A percentile compares a stretch with the other conserved stretches of the same genome.
phyloP scores from a whole-genome alignment of 2,797 vertebrate genomes.

The Aeoliscus strigatus region DNA sequence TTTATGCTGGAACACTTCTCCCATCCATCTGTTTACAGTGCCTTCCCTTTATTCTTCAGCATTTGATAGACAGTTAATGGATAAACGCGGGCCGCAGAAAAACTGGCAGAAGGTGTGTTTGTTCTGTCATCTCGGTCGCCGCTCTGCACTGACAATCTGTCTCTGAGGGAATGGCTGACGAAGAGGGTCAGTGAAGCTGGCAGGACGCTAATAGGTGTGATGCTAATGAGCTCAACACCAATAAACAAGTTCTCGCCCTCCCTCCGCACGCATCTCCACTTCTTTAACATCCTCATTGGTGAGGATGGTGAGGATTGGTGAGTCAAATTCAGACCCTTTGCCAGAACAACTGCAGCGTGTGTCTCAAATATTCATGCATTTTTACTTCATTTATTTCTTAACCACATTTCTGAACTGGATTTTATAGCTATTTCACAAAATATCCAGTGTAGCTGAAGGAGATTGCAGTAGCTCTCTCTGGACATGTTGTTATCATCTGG shows the following conservation, averaged over 20 bases:
- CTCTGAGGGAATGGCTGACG: conserved; percentile 54
- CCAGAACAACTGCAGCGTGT: too few species aligned
- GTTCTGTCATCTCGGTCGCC: conserved; percentile 48
- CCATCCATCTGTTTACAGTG: conserved; percentile 34
- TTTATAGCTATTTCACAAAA: too few species aligned
- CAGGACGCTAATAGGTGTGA: conserved; percentile 60
- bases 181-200: conserved; percentile 48
- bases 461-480: conserved; percentile 3
- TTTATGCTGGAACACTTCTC: too few species aligned
- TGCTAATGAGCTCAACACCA: conserved; percentile 68
- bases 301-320: too few species aligned
- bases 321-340: too few species aligned
- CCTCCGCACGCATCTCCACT: conserved; percentile 18
- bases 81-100: conserved; percentile 46
- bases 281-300: conserved; percentile 47
- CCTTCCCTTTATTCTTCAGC: conserved; percentile 32
- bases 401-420: too few species aligned
- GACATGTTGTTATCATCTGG: too few species aligned
- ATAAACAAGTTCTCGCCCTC: conserved; percentile 49
- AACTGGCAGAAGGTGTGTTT: conserved; percentile 54
- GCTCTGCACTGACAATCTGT: conserved; percentile 53
- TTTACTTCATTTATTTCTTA: too few species aligned
- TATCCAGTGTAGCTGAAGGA: too few species aligned
- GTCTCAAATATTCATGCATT: too few species aligned
- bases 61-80: conserved; percentile 29